Percentiles rank a stretch among this genome's conserved stretches.
Conservation (phyloP, 2,113 vertebrate genomes). For the Callocephalon fimbriatum region DNA sequence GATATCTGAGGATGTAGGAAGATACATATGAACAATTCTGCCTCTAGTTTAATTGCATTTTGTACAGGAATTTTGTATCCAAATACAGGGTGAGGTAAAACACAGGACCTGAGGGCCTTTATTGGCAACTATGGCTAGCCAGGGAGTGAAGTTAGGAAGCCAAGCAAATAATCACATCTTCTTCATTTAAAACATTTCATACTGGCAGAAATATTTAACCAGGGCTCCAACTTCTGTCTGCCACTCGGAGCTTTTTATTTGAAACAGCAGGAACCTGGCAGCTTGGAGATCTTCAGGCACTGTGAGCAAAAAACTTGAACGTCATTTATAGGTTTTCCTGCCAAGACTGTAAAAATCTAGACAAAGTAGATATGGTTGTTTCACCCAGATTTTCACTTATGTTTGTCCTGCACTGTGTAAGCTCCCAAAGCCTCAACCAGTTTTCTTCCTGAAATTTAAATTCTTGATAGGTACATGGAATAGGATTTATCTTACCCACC, state of each 20-base stretch:
- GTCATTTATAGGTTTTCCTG: slow-evolving; percentile 54
- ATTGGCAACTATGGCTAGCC: neutral
- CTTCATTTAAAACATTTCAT: slow-evolving; percentile 57
- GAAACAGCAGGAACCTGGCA: slow-evolving; percentile 67
- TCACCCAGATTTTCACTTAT: slow-evolving; percentile 28
- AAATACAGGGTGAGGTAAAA: neutral
- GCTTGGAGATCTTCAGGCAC: slow-evolving; percentile 21
- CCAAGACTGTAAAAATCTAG: slow-evolving; percentile 54
- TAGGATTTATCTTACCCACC: slow-evolving; percentile 8
- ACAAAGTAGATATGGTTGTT: slow-evolving; percentile 37
- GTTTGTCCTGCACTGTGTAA: slow-evolving; percentile 26
- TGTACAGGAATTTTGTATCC: neutral
- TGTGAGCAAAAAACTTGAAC: slow-evolving; percentile 16
- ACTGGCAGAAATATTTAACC: slow-evolving; percentile 63
- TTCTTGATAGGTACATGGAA: neutral
- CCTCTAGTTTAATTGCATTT: neutral
- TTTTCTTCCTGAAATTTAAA: slow-evolving; percentile 22
- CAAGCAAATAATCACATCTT: slow-evolving; percentile 45
- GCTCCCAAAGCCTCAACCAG: slow-evolving; percentile 7
- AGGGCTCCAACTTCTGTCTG: slow-evolving; percentile 60
- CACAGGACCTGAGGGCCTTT: neutral
- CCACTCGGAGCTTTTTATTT: slow-evolving; percentile 60
- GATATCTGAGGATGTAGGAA: neutral
- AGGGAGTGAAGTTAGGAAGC: neutral
- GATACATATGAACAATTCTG: neutral